Evolutionary conservation across 2,888 invertebrate species (phyloP), one percentile per base, ranked within the genome.

Genomic region (Clunio marinus): DNA sequence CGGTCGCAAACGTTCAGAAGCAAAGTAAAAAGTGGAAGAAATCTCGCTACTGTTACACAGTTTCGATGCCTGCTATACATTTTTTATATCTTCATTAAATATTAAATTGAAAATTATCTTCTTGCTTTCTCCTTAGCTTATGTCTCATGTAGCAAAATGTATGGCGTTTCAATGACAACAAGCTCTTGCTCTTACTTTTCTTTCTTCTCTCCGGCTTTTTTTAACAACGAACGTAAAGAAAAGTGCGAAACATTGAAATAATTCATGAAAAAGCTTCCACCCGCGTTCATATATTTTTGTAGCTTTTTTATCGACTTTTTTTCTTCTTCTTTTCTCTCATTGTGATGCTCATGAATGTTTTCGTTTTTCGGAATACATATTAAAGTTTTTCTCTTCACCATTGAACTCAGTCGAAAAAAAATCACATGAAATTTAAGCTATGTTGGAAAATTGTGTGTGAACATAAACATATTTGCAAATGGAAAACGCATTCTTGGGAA

Each of bases 401-500:
- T 51, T 51, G 51, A 51, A 22, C 7, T 5, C 13, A 51, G 51
- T 20, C 22, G 51, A 51, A n/a, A n/a, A n/a, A n/a, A 22, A 22
- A 51, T 22, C 4, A 41, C 41, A 13, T 41, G 51, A 5, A 22
- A 22, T 3, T 17, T 8, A n/a, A n/a, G n/a, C n/a, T n/a, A n/a
- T n/a, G n/a, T n/a, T n/a, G n/a, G n/a, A n/a, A n/a, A n/a, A 32
- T 32, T 32, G 5, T 51, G 51, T 51, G 51, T 20, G 5, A 51
- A 8, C 27, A n/a, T n/a, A 57, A 27, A 57, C 32, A 57, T 27
- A 5, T 8, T 7, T 57, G 57, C 57, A n/a, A 20, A 63, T 46
- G 28, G 63, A 63, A 27, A 63, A 25, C 41, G 62, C 41, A 63
- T 57, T 57, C n/a, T n/a, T 27, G 57, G 57, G 57, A 57, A 57